Base-by-base conservation (phyloP, 2,888 invertebrate genomes). In the Chelonus formosanus region DNA sequence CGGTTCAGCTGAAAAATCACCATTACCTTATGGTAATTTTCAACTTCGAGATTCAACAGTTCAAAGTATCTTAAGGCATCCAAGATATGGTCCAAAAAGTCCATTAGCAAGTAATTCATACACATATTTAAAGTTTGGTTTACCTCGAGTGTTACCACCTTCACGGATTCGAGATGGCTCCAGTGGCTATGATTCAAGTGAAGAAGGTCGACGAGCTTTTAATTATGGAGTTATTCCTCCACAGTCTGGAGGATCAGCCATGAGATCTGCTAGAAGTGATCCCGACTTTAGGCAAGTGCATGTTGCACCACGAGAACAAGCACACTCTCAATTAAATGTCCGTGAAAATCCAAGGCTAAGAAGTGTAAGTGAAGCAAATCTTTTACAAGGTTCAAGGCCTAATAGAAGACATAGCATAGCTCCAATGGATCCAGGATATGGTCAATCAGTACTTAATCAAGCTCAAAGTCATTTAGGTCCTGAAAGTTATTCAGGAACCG, bases 121-220 rank as follows among this genome's bases (percentile, higher is more conserved):
- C 85, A 95, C 96, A 32, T 97, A 97, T 85, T 87, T 97, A 71
- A 96, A 96, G 85, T 97, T 96, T 79, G 97, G 97, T 0, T 86
- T 97, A 63, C 97, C 97, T 1, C 88, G 97, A 62, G 96, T 96
- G 3, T 91, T 96, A 80, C 95, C 96, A 40, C 95, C 95, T 6
- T 81, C 82, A 7, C 85, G 87, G 5, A 85, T 85, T 67, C 88
- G 93, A 57, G 95, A 95, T 79, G 95, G 94, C 0, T 94, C 94
- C n/a, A 95, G 95, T 70, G 95, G 96, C 7, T 95, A 96, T 84
- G 95, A 96, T 80, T 95, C 95, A 76, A 95, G 95, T 69, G 95
- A 96, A 84, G 88, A 88, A 74, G 83, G 84, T 3, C 77, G 82
- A 4, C 70, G 81, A 7, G 68, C 79, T 3, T 78, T 80, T 4